phyloP scores from a whole-genome alignment of 2,888 invertebrate genomes.

The Polydrusus pterygomalis region DNA sequence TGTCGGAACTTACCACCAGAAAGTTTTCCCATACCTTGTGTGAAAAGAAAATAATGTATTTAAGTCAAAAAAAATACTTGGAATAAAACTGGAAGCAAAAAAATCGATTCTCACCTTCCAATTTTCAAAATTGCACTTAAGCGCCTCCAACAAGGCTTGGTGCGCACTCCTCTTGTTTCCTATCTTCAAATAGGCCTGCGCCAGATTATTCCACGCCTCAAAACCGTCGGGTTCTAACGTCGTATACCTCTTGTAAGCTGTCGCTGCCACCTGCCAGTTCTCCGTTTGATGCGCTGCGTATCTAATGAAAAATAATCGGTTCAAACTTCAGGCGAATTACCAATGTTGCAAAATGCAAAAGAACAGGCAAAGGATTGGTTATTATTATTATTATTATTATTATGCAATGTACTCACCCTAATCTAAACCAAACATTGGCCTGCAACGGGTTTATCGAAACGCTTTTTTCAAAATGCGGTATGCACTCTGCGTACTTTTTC shows the following conservation, averaged over 20 bases:
- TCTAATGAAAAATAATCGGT: constrained; percentile 7
- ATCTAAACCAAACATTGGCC: constrained; percentile 87
- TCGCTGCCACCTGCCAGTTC: constrained; percentile 88
- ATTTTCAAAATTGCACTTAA: constrained; percentile 93
- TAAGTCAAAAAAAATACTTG: no score
- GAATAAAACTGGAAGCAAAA: neutral
- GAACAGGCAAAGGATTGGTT: no score
- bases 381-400: no score
- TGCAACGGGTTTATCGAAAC: constrained; percentile 92
- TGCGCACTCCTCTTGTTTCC: constrained; percentile 91
- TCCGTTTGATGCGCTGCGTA: constrained; percentile 87
- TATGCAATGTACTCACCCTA: constrained; percentile 81
- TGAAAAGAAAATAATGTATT: neutral
- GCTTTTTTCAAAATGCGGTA: constrained; percentile 88
- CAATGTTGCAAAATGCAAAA: no score
- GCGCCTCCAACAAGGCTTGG: constrained; percentile 88
- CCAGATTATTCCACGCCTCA: constrained; percentile 98
- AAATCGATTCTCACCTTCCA: constrained; percentile 78
- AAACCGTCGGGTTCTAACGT: constrained; percentile 91
- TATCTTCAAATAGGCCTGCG: constrained; percentile 92
- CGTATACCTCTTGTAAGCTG: constrained; percentile 89
- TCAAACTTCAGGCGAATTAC: no score
- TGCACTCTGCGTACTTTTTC: constrained; percentile 85
- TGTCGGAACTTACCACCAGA: constrained; percentile 89
- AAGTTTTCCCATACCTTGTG: constrained; percentile 77